Evolutionary conservation across 2,888 invertebrate genomes (phyloP).

Genomic region (Dicyrtomina minuta): DNA sequence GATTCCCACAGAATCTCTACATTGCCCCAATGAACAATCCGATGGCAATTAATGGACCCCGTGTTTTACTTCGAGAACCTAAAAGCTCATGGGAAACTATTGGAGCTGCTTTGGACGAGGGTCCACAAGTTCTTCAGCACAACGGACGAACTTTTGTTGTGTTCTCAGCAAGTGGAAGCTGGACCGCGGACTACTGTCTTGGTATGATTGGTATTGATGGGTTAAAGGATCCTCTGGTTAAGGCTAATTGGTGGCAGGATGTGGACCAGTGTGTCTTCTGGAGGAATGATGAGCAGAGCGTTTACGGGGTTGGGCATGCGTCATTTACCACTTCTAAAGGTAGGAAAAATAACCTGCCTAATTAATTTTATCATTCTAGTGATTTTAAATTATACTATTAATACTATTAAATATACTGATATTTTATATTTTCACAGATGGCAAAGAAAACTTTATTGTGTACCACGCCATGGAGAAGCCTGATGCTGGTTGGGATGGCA

Average conservation of each 20-base stretch:
- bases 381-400: not conserved
- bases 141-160: conserved; percentile 46
- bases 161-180: conserved; percentile 48
- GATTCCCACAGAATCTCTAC: conserved; percentile 51
- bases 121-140: conserved; percentile 48
- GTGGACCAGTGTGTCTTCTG: conserved; percentile 41
- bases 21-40: conserved; percentile 50
- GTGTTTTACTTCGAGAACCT: conserved; percentile 42
- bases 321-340: conserved; percentile 46
- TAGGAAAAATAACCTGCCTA: not conserved
- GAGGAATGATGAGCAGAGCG: conserved; percentile 47
- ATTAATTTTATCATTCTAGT: not conserved
- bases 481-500: conserved; percentile 45
- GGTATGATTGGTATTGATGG: conserved; percentile 51
- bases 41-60: conserved; percentile 39
- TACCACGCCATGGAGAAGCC: conserved; percentile 51
- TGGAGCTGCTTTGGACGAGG: conserved; percentile 43
- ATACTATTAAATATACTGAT: not conserved
- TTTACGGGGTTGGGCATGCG: conserved; percentile 52
- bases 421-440: conserved; percentile 41
- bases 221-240: conserved; percentile 43
- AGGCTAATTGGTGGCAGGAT: conserved; percentile 46
- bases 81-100: conserved; percentile 43
- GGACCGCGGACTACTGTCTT: conserved; percentile 49
- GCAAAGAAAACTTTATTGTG: conserved; percentile 47